Evolutionary conservation across 2,113 vertebrate genomes (phyloP), one percentile per base, ranked within the genome.

Genomic region (Thunnus thynnus): DNA sequence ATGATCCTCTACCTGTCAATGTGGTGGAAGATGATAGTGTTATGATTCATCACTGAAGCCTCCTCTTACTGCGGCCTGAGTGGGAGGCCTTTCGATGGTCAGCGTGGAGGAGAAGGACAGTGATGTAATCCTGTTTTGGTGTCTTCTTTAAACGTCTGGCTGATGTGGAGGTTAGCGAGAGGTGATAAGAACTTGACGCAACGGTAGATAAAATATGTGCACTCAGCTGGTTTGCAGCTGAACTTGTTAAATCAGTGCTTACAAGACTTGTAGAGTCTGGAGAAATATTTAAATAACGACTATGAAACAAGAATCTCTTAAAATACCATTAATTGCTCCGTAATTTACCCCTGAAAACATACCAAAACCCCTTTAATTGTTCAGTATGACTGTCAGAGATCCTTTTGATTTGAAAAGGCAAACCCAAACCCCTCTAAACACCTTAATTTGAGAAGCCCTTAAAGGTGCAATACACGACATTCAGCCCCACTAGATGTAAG

Each of bases 1-100:
- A 81, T 88, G 85, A 94, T 79, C 78, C 69, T 58, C 20, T 1
- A 16, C 18, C 70, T 72, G 76, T 87, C 80, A 66, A 10, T n/a
- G 57, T 0, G 8, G 1, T 36, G 79, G 73, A 88, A 89, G 63
- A 71, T 0, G 77, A 91, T 85, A 74, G 71, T 76, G 76, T 80
- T 87, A n/a, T 73, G 66, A 82, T 73, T 52, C n/a, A 41, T 41
- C 36, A 9, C 36, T 41, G 36, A 41, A 41, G 1, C 47, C 18
- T 65, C 22, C 32, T 60, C 57, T 64, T 18, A 4, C 71, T 65
- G 61, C 2, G 57, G 18, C 20, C 11, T 41, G 36, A 41, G 36
- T 41, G 36, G 51, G 27, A 47, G 64, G 54, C 9, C 7, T 47
- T 32, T 30, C 13, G 25, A 52, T 57, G 70, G 58, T 25, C 51